Evolutionary conservation across 64 coral and sea anemone species (phyloP).

Genomic region (Astreopora myriophthalma): DNA sequence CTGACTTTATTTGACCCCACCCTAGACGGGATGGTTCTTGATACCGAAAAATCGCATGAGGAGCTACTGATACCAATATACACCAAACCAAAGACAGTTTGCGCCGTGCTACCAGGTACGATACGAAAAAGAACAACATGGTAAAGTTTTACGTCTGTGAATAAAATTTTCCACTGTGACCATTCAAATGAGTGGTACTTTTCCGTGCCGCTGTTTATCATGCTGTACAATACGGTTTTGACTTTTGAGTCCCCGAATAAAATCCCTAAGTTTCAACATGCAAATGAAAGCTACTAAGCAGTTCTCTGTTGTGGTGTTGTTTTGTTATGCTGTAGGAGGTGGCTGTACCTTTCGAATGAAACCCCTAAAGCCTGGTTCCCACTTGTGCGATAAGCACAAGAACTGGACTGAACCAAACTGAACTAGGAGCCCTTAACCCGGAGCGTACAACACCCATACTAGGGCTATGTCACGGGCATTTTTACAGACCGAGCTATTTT

Average conservation of each 20-base stretch:
- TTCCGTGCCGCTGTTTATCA: background rate
- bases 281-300: background rate
- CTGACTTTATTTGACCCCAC: slow-evolving; percentile 94
- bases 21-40: slow-evolving; percentile 75
- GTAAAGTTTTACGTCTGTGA: background rate
- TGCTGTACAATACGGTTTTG: background rate
- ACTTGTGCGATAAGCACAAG: no score
- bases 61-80: slow-evolving; percentile 80
- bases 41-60: slow-evolving; percentile 47
- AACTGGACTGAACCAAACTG: no score
- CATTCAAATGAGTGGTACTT: background rate
- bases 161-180: background rate
- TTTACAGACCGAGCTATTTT: no score
- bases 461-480: no score
- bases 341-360: background rate
- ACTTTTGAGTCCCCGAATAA: background rate
- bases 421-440: no score
- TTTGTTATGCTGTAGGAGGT: background rate
- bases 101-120: slow-evolving; percentile 84
- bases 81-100: slow-evolving; percentile 89
- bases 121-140: background rate
- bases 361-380: no score
- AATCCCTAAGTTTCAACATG: background rate
- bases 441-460: no score
- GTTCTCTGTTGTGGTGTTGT: background rate